Evolutionary conservation across 2,888 invertebrate genomes (phyloP).

Genomic region (Erebia palarica): DNA sequence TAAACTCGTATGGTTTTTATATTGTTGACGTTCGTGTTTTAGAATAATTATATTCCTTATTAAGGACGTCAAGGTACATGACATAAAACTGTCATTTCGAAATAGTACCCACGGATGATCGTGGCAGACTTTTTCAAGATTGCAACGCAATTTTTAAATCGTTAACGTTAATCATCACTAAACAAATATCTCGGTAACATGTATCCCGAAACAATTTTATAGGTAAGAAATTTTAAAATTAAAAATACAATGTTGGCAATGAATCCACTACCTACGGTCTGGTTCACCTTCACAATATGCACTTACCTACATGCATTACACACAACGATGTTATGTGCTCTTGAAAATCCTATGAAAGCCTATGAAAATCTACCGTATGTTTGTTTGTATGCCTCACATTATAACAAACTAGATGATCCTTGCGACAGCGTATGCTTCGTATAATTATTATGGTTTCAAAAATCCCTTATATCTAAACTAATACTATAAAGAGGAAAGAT

Average conservation of each 20-base stretch:
- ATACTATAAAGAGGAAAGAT: too few species aligned
- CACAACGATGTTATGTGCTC: not conserved
- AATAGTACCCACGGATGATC: too few species aligned
- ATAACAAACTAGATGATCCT: too few species aligned
- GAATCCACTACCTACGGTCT: slow-evolving; percentile 19
- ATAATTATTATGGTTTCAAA: too few species aligned
- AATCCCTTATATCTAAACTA: too few species aligned
- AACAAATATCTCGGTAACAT: not conserved
- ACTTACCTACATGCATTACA: not conserved
- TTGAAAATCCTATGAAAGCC: not conserved
- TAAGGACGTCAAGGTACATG: too few species aligned
- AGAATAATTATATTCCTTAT: too few species aligned
- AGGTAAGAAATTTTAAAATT: slow-evolving; percentile 5
- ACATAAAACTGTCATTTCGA: too few species aligned
- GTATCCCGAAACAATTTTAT: not conserved
- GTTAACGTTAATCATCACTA: not conserved
- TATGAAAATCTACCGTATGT: slow-evolving; percentile 3
- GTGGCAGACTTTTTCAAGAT: too few species aligned
- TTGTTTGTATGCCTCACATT: not conserved
- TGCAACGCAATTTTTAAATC: not conserved
- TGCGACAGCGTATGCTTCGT: too few species aligned
- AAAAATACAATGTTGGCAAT: slow-evolving; percentile 29
- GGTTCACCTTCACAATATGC: slow-evolving; percentile 34
- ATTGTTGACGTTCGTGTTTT: too few species aligned
- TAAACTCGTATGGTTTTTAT: too few species aligned